These are phyloP conservation scores for Phoebastria nigripes DNA, from an alignment of 2,797 vertebrate genomes.

Conservation along the genomic window DNA sequence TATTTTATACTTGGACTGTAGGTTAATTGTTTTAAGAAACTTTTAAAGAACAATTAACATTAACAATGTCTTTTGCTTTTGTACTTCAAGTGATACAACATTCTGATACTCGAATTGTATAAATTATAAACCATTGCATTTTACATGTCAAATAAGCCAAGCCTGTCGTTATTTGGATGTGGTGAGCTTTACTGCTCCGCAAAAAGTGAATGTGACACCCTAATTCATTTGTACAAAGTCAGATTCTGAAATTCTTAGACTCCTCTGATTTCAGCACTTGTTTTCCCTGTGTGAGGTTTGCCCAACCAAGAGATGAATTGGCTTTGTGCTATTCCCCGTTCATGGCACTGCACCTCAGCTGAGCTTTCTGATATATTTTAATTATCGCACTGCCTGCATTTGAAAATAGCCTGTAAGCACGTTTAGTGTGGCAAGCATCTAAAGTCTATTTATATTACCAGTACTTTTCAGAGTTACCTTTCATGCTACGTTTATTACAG, in stretches of 20 bases:
- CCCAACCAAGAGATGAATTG: not conserved
- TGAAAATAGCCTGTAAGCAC: not conserved
- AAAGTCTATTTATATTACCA: not conserved
- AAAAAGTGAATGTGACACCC: not conserved
- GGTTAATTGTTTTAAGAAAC: not conserved
- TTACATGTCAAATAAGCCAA: not conserved
- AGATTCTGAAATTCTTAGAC: not conserved
- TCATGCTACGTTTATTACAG: not conserved
- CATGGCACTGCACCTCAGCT: not conserved
- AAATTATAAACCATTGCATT: not conserved
- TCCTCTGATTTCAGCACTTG: not conserved
- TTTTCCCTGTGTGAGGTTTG: not conserved
- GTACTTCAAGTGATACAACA: not conserved
- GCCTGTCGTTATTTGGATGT: not conserved
- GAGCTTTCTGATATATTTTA: not conserved
- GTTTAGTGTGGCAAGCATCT: not conserved
- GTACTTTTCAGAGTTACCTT: not conserved
- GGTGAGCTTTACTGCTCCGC: not conserved
- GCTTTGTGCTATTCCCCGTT: not conserved
- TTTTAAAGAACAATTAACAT: not conserved
- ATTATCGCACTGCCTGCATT: not conserved
- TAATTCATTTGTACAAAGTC: not conserved
- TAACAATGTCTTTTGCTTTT: not conserved
- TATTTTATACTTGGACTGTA: not conserved
- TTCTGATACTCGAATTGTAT: not conserved